These are phyloP conservation scores for Buceros bicornis DNA, from an alignment of 2,797 vertebrate genomes.

Conservation along the genomic window DNA sequence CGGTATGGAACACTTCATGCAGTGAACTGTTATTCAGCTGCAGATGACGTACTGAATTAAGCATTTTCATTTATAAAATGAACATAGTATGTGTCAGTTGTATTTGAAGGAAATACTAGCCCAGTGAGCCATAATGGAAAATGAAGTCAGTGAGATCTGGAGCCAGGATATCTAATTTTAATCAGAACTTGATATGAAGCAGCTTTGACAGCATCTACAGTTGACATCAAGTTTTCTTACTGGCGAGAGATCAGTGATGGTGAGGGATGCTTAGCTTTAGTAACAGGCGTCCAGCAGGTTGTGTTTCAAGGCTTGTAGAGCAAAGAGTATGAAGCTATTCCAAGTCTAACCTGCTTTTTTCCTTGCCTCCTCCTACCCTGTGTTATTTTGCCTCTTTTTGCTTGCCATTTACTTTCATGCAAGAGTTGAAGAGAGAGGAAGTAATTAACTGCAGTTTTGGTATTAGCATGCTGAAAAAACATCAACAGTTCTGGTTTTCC, in stretches of 20 bases:
- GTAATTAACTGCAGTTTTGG: neutral
- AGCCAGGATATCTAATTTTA: constrained; percentile 34
- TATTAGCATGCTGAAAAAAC: neutral
- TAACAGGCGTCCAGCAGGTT: neutral
- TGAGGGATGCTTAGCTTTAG: neutral
- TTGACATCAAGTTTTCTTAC: neutral
- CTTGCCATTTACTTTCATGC: neutral
- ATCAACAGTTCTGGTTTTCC: neutral
- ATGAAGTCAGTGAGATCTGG: constrained; percentile 38
- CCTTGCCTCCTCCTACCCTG: neutral
- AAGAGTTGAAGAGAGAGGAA: neutral
- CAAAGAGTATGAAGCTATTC: neutral
- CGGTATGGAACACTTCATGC: neutral
- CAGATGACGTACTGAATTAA: neutral
- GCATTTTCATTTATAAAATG: constrained; percentile 19
- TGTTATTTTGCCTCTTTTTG: neutral
- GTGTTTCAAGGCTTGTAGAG: neutral
- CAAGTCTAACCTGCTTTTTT: neutral
- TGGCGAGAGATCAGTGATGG: neutral
- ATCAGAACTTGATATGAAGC: constrained; percentile 26
- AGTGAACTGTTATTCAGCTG: neutral
- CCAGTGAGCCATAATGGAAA: constrained; percentile 31
- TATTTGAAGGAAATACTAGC: constrained; percentile 14
- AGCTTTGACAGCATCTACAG: constrained; percentile 7
- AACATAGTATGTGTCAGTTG: neutral